phyloP scores from a whole-genome alignment of 2,888 invertebrate species.

The Ormia ochracea region DNA sequence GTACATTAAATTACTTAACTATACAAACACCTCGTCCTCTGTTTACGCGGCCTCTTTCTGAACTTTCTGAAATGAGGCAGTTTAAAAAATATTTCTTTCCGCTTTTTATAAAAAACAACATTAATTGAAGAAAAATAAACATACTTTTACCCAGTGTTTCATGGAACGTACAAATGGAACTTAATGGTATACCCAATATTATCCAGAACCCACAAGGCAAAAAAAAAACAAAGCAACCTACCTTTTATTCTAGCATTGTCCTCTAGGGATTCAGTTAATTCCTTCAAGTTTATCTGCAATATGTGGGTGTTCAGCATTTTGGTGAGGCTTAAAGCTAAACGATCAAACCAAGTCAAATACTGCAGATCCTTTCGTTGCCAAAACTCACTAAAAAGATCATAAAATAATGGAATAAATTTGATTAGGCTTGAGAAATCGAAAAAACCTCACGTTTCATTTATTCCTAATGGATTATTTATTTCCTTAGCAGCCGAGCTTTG shows the following conservation, averaged over 20 bases:
- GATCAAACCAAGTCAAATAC: constrained; percentile 78
- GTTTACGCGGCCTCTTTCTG: no score
- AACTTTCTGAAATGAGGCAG: no score
- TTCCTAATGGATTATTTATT: neutral
- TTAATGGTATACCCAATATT: no score
- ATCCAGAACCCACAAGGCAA: no score
- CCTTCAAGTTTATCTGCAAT: constrained; percentile 81
- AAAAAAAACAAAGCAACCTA: no score
- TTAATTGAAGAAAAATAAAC: no score
- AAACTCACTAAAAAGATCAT: constrained; percentile 31
- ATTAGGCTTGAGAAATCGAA: neutral
- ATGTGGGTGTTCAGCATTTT: constrained; percentile 82
- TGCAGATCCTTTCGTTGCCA: constrained; percentile 67
- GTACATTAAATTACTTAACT: no score
- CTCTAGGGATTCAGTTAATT: constrained; percentile 68
- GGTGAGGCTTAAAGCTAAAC: constrained; percentile 80
- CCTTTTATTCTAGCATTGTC: constrained; percentile 27
- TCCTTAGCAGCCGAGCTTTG: constrained; percentile 25
- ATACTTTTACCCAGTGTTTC: no score
- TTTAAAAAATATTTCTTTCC: no score
- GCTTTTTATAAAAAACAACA: no score
- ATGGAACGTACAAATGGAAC: no score
- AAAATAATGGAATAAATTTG: constrained; percentile 1
- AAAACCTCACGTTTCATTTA: constrained; percentile 14
- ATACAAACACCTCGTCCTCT: no score